phyloP scores from a whole-genome alignment of 2,888 invertebrate genomes.

The Drosophila stalkeri region DNA sequence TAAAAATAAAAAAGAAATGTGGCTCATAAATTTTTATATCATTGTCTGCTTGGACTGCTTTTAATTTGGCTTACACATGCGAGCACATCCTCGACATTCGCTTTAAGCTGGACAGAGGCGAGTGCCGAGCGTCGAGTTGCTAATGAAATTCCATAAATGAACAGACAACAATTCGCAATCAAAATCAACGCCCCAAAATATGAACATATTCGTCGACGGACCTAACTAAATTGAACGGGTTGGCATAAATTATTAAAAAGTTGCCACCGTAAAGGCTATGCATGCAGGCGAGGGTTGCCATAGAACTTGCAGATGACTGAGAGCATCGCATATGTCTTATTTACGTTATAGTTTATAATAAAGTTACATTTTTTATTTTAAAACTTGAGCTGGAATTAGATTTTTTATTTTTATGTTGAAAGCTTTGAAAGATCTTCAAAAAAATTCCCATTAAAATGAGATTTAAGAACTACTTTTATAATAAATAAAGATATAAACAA shows the following conservation, averaged over 20 bases:
- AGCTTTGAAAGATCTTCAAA: too few species aligned
- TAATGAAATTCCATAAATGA: slow-evolving; percentile 69
- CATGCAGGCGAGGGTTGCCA: slow-evolving; percentile 11
- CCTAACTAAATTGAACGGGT: slow-evolving; percentile 33
- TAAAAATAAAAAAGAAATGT: slow-evolving; percentile 53
- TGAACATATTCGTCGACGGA: slow-evolving; percentile 61
- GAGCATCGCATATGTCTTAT: not conserved
- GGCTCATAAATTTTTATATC: slow-evolving; percentile 72
- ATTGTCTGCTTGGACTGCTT: slow-evolving; percentile 52
- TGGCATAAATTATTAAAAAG: slow-evolving; percentile 59
- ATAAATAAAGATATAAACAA: too few species aligned
- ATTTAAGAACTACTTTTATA: too few species aligned
- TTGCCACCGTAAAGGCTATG: slow-evolving; percentile 28
- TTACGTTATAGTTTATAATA: too few species aligned
- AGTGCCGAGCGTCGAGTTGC: not conserved
- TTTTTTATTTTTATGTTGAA: too few species aligned
- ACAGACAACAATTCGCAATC: slow-evolving; percentile 67
- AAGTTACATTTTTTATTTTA: too few species aligned
- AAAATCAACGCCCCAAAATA: slow-evolving; percentile 61
- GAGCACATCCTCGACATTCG: slow-evolving; percentile 38
- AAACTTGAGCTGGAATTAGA: too few species aligned
- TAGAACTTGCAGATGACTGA: not conserved
- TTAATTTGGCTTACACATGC: slow-evolving; percentile 73
- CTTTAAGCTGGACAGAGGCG: slow-evolving; percentile 38
- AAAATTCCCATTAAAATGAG: too few species aligned